A percentile compares a stretch with the other conserved stretches of the same genome.
Evolutionary conservation across 2,797 vertebrate genomes (phyloP).

Genomic region (Falco novaeseelandiae): DNA sequence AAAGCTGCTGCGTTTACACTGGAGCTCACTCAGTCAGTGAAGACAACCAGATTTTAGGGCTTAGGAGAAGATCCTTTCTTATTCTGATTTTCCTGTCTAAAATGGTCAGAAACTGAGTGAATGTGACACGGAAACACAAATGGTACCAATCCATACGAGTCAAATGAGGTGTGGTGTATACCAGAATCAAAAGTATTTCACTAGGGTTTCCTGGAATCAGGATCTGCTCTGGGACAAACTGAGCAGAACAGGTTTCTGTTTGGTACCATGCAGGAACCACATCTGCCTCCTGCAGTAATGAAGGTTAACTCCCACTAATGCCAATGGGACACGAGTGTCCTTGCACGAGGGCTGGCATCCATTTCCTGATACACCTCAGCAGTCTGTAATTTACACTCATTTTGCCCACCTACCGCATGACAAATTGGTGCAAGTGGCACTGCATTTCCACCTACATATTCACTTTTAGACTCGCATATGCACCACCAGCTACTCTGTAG

Average conservation of each 20-base stretch:
- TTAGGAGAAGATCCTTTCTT: not conserved
- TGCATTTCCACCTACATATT: constrained; percentile 50
- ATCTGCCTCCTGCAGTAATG: not conserved
- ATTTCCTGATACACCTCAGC: constrained; percentile 36
- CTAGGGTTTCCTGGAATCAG: not conserved
- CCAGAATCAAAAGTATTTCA: not conserved
- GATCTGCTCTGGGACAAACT: not conserved
- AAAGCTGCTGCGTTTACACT: not conserved
- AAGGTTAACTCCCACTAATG: not conserved
- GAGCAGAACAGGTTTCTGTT: not conserved
- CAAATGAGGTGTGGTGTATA: not conserved
- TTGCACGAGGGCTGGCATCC: not conserved
- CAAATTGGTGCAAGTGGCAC: constrained; percentile 40
- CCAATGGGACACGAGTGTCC: not conserved
- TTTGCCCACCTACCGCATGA: constrained; percentile 38
- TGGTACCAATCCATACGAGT: not conserved
- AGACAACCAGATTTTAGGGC: not conserved
- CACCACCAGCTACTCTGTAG: not conserved
- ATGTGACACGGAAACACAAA: not conserved
- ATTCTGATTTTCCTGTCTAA: not conserved
- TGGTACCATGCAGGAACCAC: not conserved
- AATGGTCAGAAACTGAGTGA: not conserved
- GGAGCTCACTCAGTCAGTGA: not conserved
- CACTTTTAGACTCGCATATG: not conserved
- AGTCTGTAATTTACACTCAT: constrained; percentile 46